These are phyloP conservation scores for Rhabdophis nuchalis DNA, from an alignment of 2,797 vertebrate species.

Conservation along the genomic window DNA sequence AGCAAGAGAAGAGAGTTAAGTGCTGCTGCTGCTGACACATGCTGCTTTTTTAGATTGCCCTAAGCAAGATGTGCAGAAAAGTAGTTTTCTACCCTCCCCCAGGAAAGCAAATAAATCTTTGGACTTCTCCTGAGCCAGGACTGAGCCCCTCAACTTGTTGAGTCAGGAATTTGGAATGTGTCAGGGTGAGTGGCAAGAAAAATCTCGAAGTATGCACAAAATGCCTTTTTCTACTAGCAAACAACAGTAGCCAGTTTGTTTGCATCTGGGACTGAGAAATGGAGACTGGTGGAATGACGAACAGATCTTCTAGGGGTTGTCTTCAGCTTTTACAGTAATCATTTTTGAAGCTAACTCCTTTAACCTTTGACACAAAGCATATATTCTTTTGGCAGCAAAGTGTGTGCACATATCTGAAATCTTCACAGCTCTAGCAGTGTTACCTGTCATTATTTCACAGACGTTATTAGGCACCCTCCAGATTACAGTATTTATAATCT, in stretches of 20 bases:
- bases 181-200: not conserved
- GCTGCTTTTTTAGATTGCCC: not conserved
- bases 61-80: not conserved
- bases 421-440: not conserved
- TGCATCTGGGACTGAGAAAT: no score
- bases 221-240: not conserved
- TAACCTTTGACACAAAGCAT: not conserved
- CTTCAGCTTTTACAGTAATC: not conserved
- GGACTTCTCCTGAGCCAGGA: not conserved
- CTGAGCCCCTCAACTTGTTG: not conserved
- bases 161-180: conserved; percentile 11
- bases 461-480: not conserved
- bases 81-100: not conserved
- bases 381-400: not conserved
- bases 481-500: not conserved
- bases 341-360: not conserved
- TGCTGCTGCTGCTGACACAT: not conserved
- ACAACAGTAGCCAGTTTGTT: not conserved
- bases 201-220: not conserved
- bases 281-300: not conserved
- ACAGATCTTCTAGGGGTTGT: not conserved
- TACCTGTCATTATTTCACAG: not conserved
- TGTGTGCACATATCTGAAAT: not conserved
- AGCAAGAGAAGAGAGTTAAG: not conserved
- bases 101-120: not conserved